Evolutionary conservation across 1,140 invertebrate species (phyloP).

Genomic region (Nephila pilipes): DNA sequence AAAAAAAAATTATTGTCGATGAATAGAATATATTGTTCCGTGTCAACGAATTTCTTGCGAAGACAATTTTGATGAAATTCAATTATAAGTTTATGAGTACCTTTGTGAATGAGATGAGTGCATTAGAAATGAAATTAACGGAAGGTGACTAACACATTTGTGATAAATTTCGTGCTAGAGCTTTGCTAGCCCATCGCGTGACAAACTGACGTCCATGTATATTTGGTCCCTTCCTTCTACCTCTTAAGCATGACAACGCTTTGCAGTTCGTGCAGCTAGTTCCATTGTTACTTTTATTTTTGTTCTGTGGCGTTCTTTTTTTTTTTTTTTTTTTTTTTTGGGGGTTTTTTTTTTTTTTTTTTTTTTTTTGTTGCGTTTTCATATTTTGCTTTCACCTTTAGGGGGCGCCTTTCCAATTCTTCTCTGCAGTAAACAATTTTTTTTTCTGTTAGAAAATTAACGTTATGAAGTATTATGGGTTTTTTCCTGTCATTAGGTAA

Average conservation of each 20-base stretch:
- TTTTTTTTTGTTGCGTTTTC: background rate
- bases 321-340: background rate
- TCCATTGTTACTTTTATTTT: background rate
- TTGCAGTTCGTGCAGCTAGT: background rate
- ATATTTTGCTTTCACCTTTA: background rate
- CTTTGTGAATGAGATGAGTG: too few relatives aligned
- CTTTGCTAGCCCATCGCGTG: background rate
- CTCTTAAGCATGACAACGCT: slow-evolving; percentile 10
- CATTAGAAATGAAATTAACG: background rate
- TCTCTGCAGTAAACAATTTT: background rate
- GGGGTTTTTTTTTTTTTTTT: background rate
- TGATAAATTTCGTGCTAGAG: background rate
- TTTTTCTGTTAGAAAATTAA: background rate
- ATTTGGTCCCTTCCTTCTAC: background rate
- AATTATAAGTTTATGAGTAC: too few relatives aligned
- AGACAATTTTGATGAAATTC: too few relatives aligned
- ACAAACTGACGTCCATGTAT: slow-evolving; percentile 4
- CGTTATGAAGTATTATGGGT: too few relatives aligned
- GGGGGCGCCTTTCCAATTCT: background rate
- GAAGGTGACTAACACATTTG: background rate
- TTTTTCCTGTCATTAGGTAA: too few relatives aligned
- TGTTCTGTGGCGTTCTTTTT: background rate
- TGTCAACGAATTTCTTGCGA: too few relatives aligned
- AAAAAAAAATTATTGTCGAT: too few relatives aligned
- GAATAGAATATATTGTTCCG: too few relatives aligned